Percentiles rank a stretch among this genome's conserved stretches.
Evolutionary conservation across 2,113 vertebrate species (phyloP).

Genomic region (Cololabis saira): DNA sequence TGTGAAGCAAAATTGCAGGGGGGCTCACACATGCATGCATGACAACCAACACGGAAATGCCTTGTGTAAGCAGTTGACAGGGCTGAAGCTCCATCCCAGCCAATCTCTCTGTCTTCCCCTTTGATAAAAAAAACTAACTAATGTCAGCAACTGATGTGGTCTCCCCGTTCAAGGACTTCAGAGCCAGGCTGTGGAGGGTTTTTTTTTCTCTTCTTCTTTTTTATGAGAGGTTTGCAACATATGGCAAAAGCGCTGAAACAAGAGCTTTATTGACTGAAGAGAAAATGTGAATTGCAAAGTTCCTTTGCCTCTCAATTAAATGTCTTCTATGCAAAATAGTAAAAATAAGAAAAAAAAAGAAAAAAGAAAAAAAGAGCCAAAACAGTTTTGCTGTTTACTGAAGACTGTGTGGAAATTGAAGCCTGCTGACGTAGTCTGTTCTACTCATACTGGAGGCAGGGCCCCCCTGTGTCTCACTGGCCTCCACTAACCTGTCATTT

Average conservation of each 20-base stretch:
- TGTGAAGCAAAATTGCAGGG: conserved; percentile 52
- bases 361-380: not conserved
- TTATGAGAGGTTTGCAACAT: conserved; percentile 49
- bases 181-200: conserved; percentile 28
- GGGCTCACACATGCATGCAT: conserved; percentile 51
- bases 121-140: conserved; percentile 57
- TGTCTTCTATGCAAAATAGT: not conserved
- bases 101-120: conserved; percentile 31
- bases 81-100: conserved; percentile 42
- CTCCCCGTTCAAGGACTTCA: conserved; percentile 34
- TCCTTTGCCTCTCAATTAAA: conserved; percentile 31
- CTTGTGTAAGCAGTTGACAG: conserved; percentile 63
- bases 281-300: conserved; percentile 43
- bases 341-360: too few relatives aligned
- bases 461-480: conserved; percentile 45
- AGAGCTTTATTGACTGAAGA: conserved; percentile 33
- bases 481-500: conserved; percentile 66
- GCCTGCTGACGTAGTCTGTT: conserved; percentile 32
- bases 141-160: conserved; percentile 68
- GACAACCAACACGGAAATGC: conserved; percentile 68
- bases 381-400: conserved; percentile 27
- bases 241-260: conserved; percentile 50
- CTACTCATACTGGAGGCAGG: conserved; percentile 31
- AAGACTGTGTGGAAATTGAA: conserved; percentile 40
- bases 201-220: conserved; percentile 3